These are phyloP conservation scores for Mesorhabditis belari DNA, from an alignment of 2,888 invertebrate genomes.

Conservation along the genomic window DNA sequence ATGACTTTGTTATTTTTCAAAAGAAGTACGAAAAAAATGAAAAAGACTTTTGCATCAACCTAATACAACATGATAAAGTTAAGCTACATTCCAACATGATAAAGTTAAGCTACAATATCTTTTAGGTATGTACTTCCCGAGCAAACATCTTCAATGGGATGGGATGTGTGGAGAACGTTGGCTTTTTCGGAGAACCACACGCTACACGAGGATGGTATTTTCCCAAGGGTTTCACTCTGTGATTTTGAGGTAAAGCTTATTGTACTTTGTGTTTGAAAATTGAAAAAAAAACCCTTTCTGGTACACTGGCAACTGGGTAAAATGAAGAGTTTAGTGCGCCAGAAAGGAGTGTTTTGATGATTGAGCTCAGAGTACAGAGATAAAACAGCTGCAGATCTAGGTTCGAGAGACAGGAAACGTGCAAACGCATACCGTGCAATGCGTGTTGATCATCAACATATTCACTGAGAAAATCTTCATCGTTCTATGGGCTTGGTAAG, in stretches of 20 bases:
- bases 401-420: constrained; percentile 51
- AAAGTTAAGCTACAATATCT: not conserved
- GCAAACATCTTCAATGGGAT: constrained; percentile 29
- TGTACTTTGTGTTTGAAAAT: too few species aligned
- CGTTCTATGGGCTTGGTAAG: constrained; percentile 40
- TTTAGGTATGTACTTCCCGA: constrained; percentile 34
- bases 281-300: too few species aligned
- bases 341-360: not conserved
- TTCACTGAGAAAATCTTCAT: constrained; percentile 48
- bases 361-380: not conserved
- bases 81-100: not conserved
- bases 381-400: constrained; percentile 14
- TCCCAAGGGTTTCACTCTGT: constrained; percentile 51
- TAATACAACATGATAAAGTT: not conserved
- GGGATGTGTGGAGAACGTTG: constrained; percentile 35
- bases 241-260: constrained; percentile 42
- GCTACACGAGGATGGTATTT: constrained; percentile 48
- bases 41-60: too few species aligned
- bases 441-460: constrained; percentile 47
- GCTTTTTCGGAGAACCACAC: constrained; percentile 36
- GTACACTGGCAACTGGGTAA: not conserved
- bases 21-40: too few species aligned
- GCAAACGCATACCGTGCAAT: constrained; percentile 49
- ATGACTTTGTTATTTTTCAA: too few species aligned
- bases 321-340: not conserved